Conservation (phyloP, 2,797 vertebrate genomes). For the Enteromius unitaeniatus region DNA sequence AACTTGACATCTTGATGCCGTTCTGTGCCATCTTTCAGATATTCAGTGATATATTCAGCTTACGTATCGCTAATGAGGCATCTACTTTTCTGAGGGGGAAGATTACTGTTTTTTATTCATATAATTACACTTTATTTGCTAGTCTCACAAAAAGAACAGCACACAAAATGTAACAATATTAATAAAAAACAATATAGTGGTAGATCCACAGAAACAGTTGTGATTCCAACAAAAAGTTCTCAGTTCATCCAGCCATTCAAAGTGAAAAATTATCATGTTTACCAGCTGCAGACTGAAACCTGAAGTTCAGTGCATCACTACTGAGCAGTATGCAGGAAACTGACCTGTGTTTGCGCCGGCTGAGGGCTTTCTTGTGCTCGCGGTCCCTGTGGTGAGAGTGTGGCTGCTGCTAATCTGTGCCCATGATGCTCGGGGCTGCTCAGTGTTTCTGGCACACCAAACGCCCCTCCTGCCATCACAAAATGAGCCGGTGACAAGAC, state of each 20-base stretch:
- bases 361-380: conserved; percentile 1
- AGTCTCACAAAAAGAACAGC: too few species aligned
- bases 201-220: too few species aligned
- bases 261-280: background rate
- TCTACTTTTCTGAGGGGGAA: too few species aligned
- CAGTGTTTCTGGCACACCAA: conserved; percentile 69
- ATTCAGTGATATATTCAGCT: too few species aligned
- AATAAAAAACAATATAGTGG: too few species aligned
- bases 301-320: background rate
- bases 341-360: conserved; percentile 10
- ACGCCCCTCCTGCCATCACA: conserved; percentile 74
- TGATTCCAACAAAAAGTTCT: background rate
- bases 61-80: too few species aligned
- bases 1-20: too few species aligned
- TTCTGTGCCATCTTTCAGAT: too few species aligned
- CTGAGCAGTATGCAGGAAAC: background rate
- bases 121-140: too few species aligned
- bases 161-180: too few species aligned
- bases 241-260: background rate
- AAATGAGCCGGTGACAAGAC: conserved; percentile 77
- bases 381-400: conserved; percentile 67
- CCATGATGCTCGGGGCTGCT: conserved; percentile 73
- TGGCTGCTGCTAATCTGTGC: conserved; percentile 41
- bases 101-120: too few species aligned
- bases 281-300: background rate